Evolutionary conservation across 35 echinoderm and acorn worm genomes (phyloP).

Genomic region (Eucidaris tribuloides): DNA sequence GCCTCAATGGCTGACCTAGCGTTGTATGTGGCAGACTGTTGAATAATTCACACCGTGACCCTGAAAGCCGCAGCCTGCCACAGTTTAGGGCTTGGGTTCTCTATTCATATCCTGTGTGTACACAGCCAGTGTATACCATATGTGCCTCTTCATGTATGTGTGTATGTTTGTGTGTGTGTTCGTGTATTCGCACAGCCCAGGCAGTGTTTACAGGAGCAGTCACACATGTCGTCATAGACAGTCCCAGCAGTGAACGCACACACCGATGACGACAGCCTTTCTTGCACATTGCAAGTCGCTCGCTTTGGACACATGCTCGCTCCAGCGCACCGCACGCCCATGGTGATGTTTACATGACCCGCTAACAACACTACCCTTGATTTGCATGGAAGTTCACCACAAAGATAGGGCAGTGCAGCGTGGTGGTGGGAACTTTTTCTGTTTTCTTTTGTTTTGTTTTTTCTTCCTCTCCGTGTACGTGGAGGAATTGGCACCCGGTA

Average conservation of each 20-base stretch:
- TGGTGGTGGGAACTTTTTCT: conserved; percentile 1
- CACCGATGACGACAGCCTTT: neutral
- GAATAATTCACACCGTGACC: conserved; percentile 24
- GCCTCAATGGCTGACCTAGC: conserved; percentile 27
- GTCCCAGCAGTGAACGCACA: neutral
- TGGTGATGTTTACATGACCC: conserved; percentile 33
- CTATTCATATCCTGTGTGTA: neutral
- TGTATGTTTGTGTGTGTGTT: neutral
- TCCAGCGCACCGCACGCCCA: neutral
- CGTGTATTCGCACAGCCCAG: neutral
- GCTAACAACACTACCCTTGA: conserved; percentile 25
- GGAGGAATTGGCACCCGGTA: neutral
- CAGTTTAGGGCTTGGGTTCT: neutral
- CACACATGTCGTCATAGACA: conserved; percentile 28
- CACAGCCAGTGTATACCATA: neutral
- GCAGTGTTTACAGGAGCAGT: conserved; percentile 20
- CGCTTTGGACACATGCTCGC: conserved; percentile 4
- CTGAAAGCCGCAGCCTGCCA: neutral
- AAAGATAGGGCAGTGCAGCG: neutral
- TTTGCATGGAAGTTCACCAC: conserved; percentile 18
- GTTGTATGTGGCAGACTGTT: conserved; percentile 1
- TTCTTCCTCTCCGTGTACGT: neutral
- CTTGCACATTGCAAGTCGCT: neutral
- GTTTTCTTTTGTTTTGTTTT: neutral
- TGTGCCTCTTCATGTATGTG: neutral